Evolutionary conservation across 2,888 invertebrate species (phyloP), one percentile per base, ranked within the genome.

Genomic region (Bombylius major): DNA sequence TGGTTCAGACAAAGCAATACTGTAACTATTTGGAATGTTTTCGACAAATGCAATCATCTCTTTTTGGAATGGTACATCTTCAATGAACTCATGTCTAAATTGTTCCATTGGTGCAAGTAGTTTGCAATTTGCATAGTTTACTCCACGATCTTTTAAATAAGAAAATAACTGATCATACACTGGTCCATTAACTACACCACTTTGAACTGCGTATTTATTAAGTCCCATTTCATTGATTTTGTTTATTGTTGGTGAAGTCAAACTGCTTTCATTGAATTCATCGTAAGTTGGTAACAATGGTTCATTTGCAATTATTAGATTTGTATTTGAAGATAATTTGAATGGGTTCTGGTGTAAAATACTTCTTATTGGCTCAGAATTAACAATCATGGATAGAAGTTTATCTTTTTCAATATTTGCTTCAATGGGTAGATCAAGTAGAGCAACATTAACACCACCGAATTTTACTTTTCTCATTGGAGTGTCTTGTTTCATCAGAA

Each of bases 131-230:
- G 71, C 69, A 32, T 78, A 73, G 1, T 77, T 73, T 60, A 81
- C 76, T 59, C 77, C 78, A 54, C 79, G 73, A 47, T 78, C 78
- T 49, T 73, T 75, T 34, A 82, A 67, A 59, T 78, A 75, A 57
- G 77, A 77, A 56, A 81, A 75, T 5, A 82, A 68, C 61, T 78
- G 79, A 58, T 81, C 80, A 61, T 82, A 82, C 42, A 80, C 77
- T 0, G 79, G 79, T 0, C 79, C 79, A 65, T 82, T 80, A 64
- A 79, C 77, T 1, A 81, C 76, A 0, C 79, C 79, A 62, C 81
- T 81, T 62, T 80, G 80, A 34, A 82, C 77, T 14, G 79, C 74
- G 56, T 78, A 77, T 0, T 77, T 78, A 63, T 81, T 79, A 33
- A 82, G 77, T 6, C 72, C 76, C 71, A 81, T 75, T 1, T 75